Conservation (phyloP, 1,140 invertebrate species). For the Zaprionus camerounensis region DNA sequence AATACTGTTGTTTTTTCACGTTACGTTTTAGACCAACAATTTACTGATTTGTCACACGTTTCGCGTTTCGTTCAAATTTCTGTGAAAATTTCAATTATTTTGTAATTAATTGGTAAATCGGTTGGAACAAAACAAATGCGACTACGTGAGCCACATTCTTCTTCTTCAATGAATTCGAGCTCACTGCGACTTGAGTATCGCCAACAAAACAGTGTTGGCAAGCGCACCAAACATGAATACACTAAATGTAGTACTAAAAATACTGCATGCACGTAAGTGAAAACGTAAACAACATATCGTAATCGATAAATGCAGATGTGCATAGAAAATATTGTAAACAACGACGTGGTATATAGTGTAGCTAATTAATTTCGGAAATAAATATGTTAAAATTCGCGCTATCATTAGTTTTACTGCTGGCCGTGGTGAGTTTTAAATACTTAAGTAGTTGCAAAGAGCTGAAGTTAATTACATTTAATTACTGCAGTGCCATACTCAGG, state of each 20-base stretch:
- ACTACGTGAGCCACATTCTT: slow-evolving; percentile 49
- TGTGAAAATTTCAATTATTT: slow-evolving; percentile 26
- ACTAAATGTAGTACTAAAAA: not conserved
- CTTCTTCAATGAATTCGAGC: slow-evolving; percentile 35
- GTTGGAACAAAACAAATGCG: slow-evolving; percentile 51
- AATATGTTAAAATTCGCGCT: slow-evolving; percentile 46
- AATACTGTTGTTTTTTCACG: slow-evolving; percentile 62
- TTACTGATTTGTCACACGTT: slow-evolving; percentile 14
- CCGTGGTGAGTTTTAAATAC: slow-evolving; percentile 35
- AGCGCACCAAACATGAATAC: not conserved
- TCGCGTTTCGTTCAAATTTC: slow-evolving; percentile 15
- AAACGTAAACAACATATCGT: not conserved
- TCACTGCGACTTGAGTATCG: slow-evolving; percentile 28
- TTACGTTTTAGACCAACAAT: slow-evolving; percentile 36
- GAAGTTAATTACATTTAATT: not conserved
- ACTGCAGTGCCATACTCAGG: slow-evolving; percentile 46
- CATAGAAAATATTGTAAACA: slow-evolving; percentile 59
- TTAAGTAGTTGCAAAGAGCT: accelerated
- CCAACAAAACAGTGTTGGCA: not conserved
- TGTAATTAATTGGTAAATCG: slow-evolving; percentile 18
- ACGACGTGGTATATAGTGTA: slow-evolving; percentile 61
- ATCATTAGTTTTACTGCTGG: slow-evolving; percentile 42
- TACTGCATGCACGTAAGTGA: not conserved
- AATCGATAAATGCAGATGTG: slow-evolving; percentile 18
- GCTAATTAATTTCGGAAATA: slow-evolving; percentile 39